Evolutionary conservation across 2,113 vertebrate species (phyloP).

Genomic region (Onychostoma macrolepis): DNA sequence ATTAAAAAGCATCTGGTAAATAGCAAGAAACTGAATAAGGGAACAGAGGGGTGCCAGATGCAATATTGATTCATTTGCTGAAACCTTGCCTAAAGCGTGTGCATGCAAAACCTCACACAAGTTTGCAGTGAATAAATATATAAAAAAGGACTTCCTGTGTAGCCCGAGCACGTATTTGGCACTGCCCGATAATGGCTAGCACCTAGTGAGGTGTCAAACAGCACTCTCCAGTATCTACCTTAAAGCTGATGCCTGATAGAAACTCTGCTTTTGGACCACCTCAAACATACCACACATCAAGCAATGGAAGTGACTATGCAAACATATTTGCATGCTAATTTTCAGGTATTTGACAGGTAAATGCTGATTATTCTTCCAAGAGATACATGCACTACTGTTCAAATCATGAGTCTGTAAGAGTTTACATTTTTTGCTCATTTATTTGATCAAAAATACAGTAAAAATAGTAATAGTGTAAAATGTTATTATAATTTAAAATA

Average conservation of each 20-base stretch:
- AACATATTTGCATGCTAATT: background rate
- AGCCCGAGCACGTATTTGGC: background rate
- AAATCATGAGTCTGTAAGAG: background rate
- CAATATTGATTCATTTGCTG: background rate
- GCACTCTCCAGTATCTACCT: background rate
- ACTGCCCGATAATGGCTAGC: background rate
- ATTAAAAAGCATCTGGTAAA: constrained; percentile 4
- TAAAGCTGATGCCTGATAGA: constrained; percentile 16
- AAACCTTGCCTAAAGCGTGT: background rate
- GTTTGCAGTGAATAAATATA: background rate
- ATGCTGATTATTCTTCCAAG: background rate
- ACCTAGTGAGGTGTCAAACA: constrained; percentile 50
- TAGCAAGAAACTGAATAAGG: background rate
- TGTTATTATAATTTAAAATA: background rate
- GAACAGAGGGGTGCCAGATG: background rate
- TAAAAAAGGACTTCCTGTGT: background rate
- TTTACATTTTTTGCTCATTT: background rate
- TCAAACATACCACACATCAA: background rate
- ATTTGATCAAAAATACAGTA: background rate
- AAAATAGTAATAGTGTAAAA: background rate
- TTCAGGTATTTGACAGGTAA: background rate
- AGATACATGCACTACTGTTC: background rate
- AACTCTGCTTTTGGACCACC: background rate
- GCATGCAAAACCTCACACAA: background rate
- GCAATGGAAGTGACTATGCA: background rate